phyloP scores from a whole-genome alignment of 2,888 invertebrate genomes.

The Andrena bicolor region DNA sequence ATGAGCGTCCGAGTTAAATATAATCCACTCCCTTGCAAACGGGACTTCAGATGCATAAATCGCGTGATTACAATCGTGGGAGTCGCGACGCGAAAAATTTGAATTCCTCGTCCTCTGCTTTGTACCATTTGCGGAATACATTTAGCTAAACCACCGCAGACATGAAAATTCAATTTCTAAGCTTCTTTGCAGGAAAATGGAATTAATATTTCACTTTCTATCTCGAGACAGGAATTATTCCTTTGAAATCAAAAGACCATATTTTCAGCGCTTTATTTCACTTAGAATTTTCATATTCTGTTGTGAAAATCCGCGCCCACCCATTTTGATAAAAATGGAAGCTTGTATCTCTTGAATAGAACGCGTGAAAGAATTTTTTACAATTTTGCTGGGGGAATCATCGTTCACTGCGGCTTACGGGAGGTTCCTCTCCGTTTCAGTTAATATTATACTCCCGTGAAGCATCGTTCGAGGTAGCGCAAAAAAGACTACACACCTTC shows the following conservation, averaged over 20 bases:
- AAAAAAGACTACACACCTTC: not conserved
- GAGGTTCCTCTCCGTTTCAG: not conserved
- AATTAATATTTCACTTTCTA: not conserved
- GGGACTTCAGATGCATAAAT: not conserved
- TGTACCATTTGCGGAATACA: not conserved
- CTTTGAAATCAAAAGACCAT: not conserved
- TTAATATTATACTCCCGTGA: not conserved
- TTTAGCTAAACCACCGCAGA: not conserved
- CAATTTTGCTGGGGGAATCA: not conserved
- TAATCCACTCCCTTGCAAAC: slow-evolving; percentile 30
- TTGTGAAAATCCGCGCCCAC: not conserved
- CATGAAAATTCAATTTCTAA: too few relatives aligned
- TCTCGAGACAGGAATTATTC: not conserved
- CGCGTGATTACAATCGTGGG: slow-evolving; percentile 30
- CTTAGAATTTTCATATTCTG: not conserved
- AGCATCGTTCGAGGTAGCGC: not conserved
- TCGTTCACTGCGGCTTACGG: not conserved
- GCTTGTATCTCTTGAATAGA: not conserved
- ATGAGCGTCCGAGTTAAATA: slow-evolving; percentile 4
- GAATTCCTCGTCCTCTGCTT: not conserved
- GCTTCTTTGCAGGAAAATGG: too few relatives aligned
- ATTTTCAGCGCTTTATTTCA: not conserved
- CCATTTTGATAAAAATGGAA: too few relatives aligned
- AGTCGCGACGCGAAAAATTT: slow-evolving; percentile 1
- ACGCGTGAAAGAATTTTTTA: not conserved